phyloP scores from a whole-genome alignment of 2,113 vertebrate species.

The Progne subis region DNA sequence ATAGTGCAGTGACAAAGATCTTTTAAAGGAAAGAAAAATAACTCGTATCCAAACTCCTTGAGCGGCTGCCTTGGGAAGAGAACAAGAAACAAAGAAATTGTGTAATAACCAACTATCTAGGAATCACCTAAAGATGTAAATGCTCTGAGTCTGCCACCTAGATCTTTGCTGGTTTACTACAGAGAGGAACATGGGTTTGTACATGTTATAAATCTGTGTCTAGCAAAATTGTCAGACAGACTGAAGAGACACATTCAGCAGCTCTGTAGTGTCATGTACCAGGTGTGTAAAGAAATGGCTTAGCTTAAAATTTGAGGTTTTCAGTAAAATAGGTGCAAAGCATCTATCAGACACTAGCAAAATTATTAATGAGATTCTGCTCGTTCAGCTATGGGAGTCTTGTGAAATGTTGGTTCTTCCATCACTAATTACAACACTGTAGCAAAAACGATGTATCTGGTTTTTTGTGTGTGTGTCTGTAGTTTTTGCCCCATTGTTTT shows the following conservation, averaged over 20 bases:
- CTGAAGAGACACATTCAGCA: background rate
- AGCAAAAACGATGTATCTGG: background rate
- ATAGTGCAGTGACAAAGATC: background rate
- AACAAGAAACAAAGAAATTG: background rate
- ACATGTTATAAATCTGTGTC: background rate
- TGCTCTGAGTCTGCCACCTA: background rate
- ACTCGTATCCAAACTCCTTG: background rate
- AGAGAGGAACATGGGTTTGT: background rate
- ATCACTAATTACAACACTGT: background rate
- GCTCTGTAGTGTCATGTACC: background rate
- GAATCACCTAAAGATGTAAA: background rate
- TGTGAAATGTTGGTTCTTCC: background rate
- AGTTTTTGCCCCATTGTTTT: slow-evolving; percentile 22
- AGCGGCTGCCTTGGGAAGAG: background rate
- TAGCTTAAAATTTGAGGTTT: background rate
- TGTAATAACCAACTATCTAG: background rate
- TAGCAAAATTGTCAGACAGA: background rate
- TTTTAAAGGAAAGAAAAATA: background rate
- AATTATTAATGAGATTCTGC: background rate
- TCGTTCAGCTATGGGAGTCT: background rate
- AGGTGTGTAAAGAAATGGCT: background rate
- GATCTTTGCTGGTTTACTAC: background rate
- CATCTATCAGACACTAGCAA: background rate
- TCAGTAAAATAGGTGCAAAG: background rate
- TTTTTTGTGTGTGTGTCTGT: background rate